phyloP scores from a whole-genome alignment of 2,797 vertebrate species.

The Antennarius maculatus region DNA sequence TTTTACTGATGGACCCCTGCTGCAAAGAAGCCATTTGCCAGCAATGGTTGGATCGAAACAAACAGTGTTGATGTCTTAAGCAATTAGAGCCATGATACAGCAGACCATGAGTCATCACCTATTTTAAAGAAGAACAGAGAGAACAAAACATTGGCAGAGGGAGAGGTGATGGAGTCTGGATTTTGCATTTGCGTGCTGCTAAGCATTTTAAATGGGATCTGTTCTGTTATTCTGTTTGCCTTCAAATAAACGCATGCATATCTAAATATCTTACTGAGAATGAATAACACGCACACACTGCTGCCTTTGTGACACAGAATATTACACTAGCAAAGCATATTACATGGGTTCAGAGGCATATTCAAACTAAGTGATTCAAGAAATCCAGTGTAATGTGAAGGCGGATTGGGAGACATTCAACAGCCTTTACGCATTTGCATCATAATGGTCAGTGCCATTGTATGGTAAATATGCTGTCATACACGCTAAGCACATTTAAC shows the following conservation, averaged over 20 bases:
- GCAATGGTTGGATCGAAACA: conserved; percentile 63
- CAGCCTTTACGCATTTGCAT: conserved; percentile 67
- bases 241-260: conserved; percentile 48
- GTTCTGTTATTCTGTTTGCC: conserved; percentile 56
- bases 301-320: conserved; percentile 52
- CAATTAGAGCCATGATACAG: conserved; percentile 49
- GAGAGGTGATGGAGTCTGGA: conserved; percentile 26
- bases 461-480: conserved; percentile 70
- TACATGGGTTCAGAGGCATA: conserved; percentile 43
- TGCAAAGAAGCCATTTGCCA: conserved; percentile 53
- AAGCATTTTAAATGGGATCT: conserved; percentile 51
- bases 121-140: conserved; percentile 20
- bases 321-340: conserved; percentile 53
- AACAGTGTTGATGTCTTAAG: conserved; percentile 55
- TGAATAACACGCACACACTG: conserved; percentile 45
- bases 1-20: conserved; percentile 33
- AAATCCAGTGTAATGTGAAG: conserved; percentile 47
- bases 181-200: conserved; percentile 43
- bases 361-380: conserved; percentile 60
- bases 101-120: conserved; percentile 44
- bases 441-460: conserved; percentile 61
- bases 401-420: conserved; percentile 53
- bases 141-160: conserved; percentile 15
- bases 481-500: conserved; percentile 65
- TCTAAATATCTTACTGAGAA: conserved; percentile 58